Base-by-base conservation (phyloP, 1,140 invertebrate genomes). In the Parapsyche elsis region DNA sequence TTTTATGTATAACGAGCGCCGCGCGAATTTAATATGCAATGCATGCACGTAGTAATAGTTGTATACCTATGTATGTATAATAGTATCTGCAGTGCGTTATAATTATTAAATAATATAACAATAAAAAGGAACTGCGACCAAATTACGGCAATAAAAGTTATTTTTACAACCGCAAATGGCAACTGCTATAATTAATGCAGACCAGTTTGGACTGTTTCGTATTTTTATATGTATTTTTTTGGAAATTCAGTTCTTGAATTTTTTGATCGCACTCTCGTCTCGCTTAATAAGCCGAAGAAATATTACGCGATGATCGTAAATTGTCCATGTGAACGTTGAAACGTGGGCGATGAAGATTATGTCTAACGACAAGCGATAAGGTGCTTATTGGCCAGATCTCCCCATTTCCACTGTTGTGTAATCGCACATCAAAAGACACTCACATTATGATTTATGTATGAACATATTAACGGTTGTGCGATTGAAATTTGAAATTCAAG, bases 231-330 rank as follows among this genome's bases (percentile, higher is more conserved):
- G 30, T 38, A 38, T 38, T 38, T 7, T 4, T 38, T 38, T 38
- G 2, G 30, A 16, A 30, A 67, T 26, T 67, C 21, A 14, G 10
- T 67, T 30, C 19, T 12, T 4, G 64, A 67, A 26, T 23, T 67
- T 67, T 23, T 21, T 19, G 19, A 67, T 23, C 0, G 64, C 64
- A 26, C 64, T 38, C 30, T 23, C 9, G 64, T 24, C 23, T 4
- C 23, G 64, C 2, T 19, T 67, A 30, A 67, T 61, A 61, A 61
- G 57, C 57, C 16, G 57, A 61, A 21, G 57, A 61, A 61, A 61
- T 61, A 61, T 61, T 61, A 61, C 21, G 57, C 57, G 12, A 67
- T 30, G 64, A 67, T 67, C 64, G 64, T 67, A 67, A 67, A 67
- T 67, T 67, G 64, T 30, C 30, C 30, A 38, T 38, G 21, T 23